Percentiles rank a stretch among this genome's conserved stretches.
Conservation (phyloP, 2,888 invertebrate species). For the Dione juno region DNA sequence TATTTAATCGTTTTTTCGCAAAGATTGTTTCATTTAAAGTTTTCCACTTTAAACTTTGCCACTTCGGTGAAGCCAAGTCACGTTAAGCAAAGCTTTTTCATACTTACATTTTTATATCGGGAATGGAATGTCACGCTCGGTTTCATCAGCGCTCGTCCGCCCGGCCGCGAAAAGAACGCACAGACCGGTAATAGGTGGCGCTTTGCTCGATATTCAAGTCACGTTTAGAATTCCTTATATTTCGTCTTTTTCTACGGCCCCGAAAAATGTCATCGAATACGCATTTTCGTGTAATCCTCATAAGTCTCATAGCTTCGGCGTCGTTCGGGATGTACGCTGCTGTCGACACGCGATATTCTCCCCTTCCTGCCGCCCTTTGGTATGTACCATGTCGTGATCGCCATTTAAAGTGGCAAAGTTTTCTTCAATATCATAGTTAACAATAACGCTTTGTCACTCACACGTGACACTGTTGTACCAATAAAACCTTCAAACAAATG, state of each 20-base stretch:
- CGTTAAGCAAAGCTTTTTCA: conserved; percentile 83
- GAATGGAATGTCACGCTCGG: conserved; percentile 81
- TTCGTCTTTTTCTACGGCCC: conserved; percentile 82
- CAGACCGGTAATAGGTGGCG: conserved; percentile 81
- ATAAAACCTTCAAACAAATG: conserved; percentile 33
- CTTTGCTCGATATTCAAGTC: conserved; percentile 74
- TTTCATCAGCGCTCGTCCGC: conserved; percentile 75
- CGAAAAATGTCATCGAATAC: conserved; percentile 84
- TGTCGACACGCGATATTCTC: conserved; percentile 57
- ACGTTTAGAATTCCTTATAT: conserved; percentile 83
- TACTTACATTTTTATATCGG: conserved; percentile 82
- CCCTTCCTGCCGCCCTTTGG: conserved; percentile 59
- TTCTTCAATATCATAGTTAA: conserved; percentile 44
- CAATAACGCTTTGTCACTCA: conserved; percentile 51
- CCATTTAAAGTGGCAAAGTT: conserved; percentile 63
- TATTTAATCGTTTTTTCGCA: conserved; percentile 71
- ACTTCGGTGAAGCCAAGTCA: conserved; percentile 79
- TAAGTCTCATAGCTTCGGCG: conserved; percentile 78
- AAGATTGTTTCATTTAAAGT: conserved; percentile 82
- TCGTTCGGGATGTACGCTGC: conserved; percentile 59
- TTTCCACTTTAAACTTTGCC: conserved; percentile 83
- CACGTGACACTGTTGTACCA: conserved; percentile 37
- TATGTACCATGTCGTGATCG: conserved; percentile 71
- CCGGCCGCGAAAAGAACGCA: conserved; percentile 78
- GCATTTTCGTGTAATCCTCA: conserved; percentile 83